Conservation (phyloP, 2,888 invertebrate genomes). For the Drosophila pseudotalamancana region DNA sequence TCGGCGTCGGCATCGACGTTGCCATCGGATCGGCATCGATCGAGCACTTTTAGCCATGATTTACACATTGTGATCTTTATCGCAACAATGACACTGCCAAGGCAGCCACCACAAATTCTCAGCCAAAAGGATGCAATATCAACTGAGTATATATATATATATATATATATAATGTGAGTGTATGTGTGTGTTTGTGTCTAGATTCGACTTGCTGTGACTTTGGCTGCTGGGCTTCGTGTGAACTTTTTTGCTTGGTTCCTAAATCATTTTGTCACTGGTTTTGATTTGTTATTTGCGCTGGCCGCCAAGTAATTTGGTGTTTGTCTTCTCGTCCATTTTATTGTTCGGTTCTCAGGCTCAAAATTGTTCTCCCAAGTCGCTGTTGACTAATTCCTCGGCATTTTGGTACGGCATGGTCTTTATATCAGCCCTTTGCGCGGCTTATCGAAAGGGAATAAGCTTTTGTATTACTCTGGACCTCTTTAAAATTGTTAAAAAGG, state of each 20-base stretch:
- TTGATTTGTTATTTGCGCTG: conserved; percentile 71
- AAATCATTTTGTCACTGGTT: conserved; percentile 79
- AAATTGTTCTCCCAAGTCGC: conserved; percentile 19
- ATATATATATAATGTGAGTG: conserved; percentile 28
- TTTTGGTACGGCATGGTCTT: conserved; percentile 23
- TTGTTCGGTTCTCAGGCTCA: conserved; percentile 70
- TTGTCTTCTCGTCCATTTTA: conserved; percentile 50
- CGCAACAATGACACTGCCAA: conserved; percentile 65
- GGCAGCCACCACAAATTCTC: conserved; percentile 61
- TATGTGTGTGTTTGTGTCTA: conserved; percentile 25
- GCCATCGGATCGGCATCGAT: conserved; percentile 24
- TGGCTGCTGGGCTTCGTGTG: conserved; percentile 66
- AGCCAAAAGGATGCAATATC: conserved; percentile 65
- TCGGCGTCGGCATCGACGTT: not conserved
- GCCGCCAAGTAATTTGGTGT: conserved; percentile 61
- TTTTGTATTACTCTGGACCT: conserved; percentile 2
- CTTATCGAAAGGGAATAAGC: conserved; percentile 13
- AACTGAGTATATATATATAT: conserved; percentile 21
- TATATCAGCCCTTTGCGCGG: conserved; percentile 20
- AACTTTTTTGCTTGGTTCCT: conserved; percentile 71
- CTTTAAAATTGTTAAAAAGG: not conserved
- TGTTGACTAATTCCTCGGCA: conserved; percentile 54
- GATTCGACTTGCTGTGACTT: conserved; percentile 45
- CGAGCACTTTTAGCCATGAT: conserved; percentile 55
- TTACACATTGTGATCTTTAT: conserved; percentile 75